phyloP scores from a whole-genome alignment of 2,888 invertebrate species.

The Sepiola atlantica region DNA sequence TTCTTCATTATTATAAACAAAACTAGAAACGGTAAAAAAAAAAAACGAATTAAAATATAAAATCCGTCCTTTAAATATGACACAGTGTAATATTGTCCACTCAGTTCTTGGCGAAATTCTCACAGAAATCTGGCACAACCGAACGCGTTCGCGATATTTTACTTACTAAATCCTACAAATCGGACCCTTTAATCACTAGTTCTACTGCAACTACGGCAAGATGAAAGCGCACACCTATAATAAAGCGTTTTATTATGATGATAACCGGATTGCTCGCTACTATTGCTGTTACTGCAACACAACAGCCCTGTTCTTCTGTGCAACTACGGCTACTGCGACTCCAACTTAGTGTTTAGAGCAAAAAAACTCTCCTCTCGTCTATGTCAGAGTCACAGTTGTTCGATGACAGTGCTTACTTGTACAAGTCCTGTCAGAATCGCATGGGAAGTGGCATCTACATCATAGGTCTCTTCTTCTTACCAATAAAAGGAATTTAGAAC shows the following conservation, averaged over 20 bases:
- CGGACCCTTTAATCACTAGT: neutral
- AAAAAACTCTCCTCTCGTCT: neutral
- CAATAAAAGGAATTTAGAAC: too few species aligned
- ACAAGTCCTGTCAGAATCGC: neutral
- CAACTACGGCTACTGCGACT: slow-evolving; percentile 19
- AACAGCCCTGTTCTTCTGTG: neutral
- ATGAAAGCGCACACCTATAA: neutral
- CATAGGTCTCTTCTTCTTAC: too few species aligned
- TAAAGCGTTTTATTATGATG: neutral
- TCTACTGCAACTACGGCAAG: neutral
- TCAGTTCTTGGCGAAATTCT: too few species aligned
- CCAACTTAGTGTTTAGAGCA: neutral
- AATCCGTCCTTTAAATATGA: too few species aligned
- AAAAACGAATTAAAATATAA: too few species aligned
- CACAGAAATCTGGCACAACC: too few species aligned
- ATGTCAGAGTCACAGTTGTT: neutral
- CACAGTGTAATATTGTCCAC: too few species aligned
- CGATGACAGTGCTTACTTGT: neutral
- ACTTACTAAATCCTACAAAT: neutral
- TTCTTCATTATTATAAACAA: too few species aligned
- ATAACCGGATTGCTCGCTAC: neutral
- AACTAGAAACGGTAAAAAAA: too few species aligned
- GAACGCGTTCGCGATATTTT: neutral
- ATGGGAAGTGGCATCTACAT: neutral
- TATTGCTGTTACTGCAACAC: neutral